phyloP scores from a whole-genome alignment of 2,797 vertebrate species.

The Typhlichthys subterraneus region DNA sequence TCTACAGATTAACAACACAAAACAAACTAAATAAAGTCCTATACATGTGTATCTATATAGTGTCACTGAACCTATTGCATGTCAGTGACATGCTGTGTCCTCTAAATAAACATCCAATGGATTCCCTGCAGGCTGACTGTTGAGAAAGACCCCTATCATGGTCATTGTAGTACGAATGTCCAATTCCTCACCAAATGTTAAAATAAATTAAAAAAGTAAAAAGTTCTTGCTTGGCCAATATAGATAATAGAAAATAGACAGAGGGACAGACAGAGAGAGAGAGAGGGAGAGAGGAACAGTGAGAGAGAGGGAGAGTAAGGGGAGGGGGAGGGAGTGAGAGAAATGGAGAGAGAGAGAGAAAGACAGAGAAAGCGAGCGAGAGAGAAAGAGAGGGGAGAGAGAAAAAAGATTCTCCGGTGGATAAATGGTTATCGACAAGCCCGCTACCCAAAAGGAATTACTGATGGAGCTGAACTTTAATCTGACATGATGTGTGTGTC shows the following conservation, averaged over 20 bases:
- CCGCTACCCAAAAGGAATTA: conserved; percentile 59
- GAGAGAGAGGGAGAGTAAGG: no score
- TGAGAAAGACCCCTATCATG: no score
- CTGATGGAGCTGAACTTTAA: conserved; percentile 66
- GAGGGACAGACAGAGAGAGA: not conserved
- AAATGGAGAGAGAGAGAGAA: conserved; percentile 1
- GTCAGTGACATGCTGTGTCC: no score
- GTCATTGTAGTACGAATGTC: no score
- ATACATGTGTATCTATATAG: no score
- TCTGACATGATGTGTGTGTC: conserved; percentile 30
- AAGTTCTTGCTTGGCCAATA: not conserved
- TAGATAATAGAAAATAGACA: not conserved
- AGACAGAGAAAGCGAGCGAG: conserved; percentile 7
- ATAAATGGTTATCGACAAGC: conserved; percentile 70
- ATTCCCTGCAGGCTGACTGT: no score
- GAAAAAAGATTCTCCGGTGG: conserved; percentile 36
- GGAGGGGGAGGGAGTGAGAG: not conserved
- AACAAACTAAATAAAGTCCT: no score
- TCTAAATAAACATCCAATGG: no score
- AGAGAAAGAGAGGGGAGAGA: conserved; percentile 20
- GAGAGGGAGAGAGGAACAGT: not conserved
- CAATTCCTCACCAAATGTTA: not conserved
- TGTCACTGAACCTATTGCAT: no score
- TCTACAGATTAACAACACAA: no score
- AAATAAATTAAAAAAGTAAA: not conserved